Base-by-base conservation (phyloP, 2,797 vertebrate genomes). In the Pterois miles region DNA sequence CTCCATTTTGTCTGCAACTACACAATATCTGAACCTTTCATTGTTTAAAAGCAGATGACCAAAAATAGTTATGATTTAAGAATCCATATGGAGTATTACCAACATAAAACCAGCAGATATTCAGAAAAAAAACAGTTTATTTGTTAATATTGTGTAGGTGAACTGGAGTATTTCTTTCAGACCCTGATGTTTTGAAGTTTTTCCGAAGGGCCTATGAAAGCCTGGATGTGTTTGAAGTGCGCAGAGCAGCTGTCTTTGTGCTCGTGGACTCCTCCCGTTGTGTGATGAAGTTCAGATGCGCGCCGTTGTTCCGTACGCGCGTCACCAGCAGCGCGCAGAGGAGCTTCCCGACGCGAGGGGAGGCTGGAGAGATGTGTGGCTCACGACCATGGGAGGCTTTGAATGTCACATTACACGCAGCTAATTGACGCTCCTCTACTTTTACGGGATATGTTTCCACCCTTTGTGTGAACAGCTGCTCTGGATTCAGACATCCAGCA, bases 281-380 rank as follows among this genome's bases (percentile, higher is more conserved):
- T 83, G 83, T 88, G 89, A 77, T 89, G 87, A 92, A 93, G 91
- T 93, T 94, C 85, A 83, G 84, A 78, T 81, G 92, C 77, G 86
- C 83, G 84, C 72, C 71, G 79, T 82, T 85, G 82, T 85, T 81
- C 84, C 77, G 84, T 74, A 64, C 85, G 87, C 88, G 85, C 90
- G 85, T 90, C 92, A 90, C 86, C 84, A 13, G 82, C 83, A 14
- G 80, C 79, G 73, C 90, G 59, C 86, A 89, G 80, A 90, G 88
- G 81, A 92, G 87, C 89, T 84, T 86, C 86, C 80, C 66, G 74
- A 89, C 82, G 82, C 81, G 71, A 81, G 40, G 62, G 80, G 83
- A 87, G 83, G 84, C 87, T 71, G 89, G 82, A 81, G 80, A 85
- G 87, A 80, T 64, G 85, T 20, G 74, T 65, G 84, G 85, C 82